Percentiles rank a stretch among this genome's conserved stretches.
These are phyloP conservation scores for Piaya cayana DNA, from an alignment of 2,113 vertebrate species.

Conservation along the genomic window DNA sequence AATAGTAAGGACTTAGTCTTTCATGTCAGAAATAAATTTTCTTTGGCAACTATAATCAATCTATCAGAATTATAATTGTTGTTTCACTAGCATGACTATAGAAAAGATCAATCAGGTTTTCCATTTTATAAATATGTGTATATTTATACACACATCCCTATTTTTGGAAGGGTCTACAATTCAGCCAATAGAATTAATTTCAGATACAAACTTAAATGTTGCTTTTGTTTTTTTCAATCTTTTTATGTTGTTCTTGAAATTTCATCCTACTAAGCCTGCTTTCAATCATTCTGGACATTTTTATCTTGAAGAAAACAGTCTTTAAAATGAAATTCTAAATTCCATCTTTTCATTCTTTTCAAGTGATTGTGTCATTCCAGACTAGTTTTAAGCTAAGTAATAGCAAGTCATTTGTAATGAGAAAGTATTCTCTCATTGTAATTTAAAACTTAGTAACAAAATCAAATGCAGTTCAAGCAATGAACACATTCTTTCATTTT, in stretches of 20 bases:
- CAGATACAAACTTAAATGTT: not conserved
- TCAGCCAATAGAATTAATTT: not conserved
- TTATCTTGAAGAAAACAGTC: not conserved
- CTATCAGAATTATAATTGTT: conserved; percentile 23
- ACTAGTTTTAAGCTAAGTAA: not conserved
- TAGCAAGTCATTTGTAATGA: not conserved
- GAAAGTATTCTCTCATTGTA: not conserved
- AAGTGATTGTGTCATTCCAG: not conserved
- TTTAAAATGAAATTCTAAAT: not conserved
- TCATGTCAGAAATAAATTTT: not conserved
- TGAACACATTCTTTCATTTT: not conserved
- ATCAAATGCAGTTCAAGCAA: not conserved
- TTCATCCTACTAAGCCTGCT: not conserved
- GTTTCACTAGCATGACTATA: not conserved
- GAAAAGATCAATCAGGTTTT: not conserved
- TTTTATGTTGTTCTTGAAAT: not conserved
- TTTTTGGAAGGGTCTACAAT: not conserved
- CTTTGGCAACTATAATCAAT: not conserved
- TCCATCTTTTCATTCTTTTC: not conserved
- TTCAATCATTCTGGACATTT: not conserved
- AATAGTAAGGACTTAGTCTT: not conserved
- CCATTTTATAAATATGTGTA: not conserved
- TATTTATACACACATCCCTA: not conserved
- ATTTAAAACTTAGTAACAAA: not conserved
- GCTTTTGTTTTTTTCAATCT: not conserved